These are phyloP conservation scores for Epinotia bilunana DNA, from an alignment of 2,888 invertebrate genomes.

Conservation along the genomic window DNA sequence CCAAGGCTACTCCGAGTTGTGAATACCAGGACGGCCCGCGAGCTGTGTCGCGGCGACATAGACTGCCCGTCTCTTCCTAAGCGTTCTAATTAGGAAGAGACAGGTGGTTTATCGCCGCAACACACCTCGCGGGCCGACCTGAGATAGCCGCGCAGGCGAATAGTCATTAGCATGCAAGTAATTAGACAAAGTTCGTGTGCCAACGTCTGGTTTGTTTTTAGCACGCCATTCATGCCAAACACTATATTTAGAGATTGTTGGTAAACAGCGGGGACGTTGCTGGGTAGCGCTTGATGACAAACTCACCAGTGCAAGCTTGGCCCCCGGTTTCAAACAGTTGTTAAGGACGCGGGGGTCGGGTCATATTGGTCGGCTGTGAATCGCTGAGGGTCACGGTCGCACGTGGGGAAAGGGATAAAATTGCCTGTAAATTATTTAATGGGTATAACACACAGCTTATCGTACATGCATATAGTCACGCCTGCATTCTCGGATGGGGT, in stretches of 20 bases:
- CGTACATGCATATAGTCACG: too few species aligned
- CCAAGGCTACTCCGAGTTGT: too few species aligned
- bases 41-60: too few species aligned
- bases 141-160: not conserved
- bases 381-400: conserved; percentile 5
- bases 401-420: not conserved
- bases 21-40: too few species aligned
- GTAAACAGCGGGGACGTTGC: conserved; percentile 13
- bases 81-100: too few species aligned
- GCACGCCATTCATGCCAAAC: conserved; percentile 12
- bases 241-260: conserved; percentile 19
- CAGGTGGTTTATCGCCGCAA: not conserved
- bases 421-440: not conserved
- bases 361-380: not conserved
- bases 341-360: not conserved
- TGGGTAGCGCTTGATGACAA: not conserved
- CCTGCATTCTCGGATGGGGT: too few species aligned
- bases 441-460: not conserved
- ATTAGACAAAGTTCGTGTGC: conserved; percentile 3
- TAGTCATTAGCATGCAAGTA: conserved; percentile 9
- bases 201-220: conserved; percentile 1
- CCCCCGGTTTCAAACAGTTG: not conserved
- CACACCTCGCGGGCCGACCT: not conserved
- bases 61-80: too few species aligned
- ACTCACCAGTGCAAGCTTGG: not conserved